Evolutionary conservation across 2,888 invertebrate genomes (phyloP), one percentile per base, ranked within the genome.

Genomic region (Synergus japonicus): DNA sequence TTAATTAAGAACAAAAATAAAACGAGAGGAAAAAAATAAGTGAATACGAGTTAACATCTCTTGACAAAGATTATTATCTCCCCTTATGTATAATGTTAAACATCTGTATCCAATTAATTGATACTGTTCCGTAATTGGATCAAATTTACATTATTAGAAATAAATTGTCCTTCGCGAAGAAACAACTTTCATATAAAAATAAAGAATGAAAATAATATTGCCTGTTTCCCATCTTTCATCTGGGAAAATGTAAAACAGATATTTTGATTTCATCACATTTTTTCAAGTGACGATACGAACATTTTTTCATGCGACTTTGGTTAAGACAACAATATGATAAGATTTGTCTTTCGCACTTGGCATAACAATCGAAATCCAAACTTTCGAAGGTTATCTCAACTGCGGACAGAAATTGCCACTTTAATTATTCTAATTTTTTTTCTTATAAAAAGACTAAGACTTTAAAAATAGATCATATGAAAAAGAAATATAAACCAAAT

Each of bases 211-310:
- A 22, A 60, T 22, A 60, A 22, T 60, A 22, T 60, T 60, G 60
- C 3, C 10, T 22, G 10, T 18, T 29, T 60, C 18, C 12, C 60
- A 60, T 12, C 18, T 60, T 60, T 60, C 22, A 12, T 22, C 18
- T 12, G 12, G n/a, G 12, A 60, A 29, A 60, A 60, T 22, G 22
- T 22, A 60, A 60, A 22, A 60, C 60, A 12, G 46, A 15, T 73
- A 73, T 73, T 73, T 73, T 73, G 73, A 73, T 73, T 73, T 73
- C 73, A 4, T 54, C 49, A 22, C 37, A n/a, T 73, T 54, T 73
- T 29, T 37, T 49, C 37, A 73, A 37, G 49, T 54, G 73, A 37
- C n/a, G 37, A 29, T 29, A 37, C 37, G 15, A 37, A 41, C 10
- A 49, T 73, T 15, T 49, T 29, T 4, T 73, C 37, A 18, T 22